Base-by-base conservation (phyloP, 64 coral and sea anemone genomes). In the Pocillopora verrucosa region DNA sequence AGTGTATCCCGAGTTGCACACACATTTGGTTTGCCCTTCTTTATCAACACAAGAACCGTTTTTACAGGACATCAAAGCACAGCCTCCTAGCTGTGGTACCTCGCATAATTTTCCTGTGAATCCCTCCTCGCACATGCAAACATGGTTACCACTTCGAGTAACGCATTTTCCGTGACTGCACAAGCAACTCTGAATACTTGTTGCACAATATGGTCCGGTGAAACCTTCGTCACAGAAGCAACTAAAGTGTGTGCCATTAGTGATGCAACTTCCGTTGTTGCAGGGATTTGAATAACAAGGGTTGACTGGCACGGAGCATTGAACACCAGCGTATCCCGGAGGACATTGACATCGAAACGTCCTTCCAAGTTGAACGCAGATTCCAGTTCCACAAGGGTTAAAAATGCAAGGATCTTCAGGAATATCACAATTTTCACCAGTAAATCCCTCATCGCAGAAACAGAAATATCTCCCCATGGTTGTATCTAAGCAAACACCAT, bases 121-220 rank as follows among this genome's bases (percentile, higher is more conserved):
- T 45, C 86, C 78, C 36, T 61, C 63, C 22, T 80, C 4, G 58
- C 91, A 93, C 25, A 56, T 38, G 78, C 91, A 92, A 80, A 58
- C 7, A 62, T 35, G 82, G 22, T 76, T 69, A 17, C 58, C 37
- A 20, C 0, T 34, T 14, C 65, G 56, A 65, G 62, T 36, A 16
- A 96, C 6, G 58, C 92, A 98, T n/a, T 17, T 75, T 17, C 90
- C 96, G 63, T 92, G 78, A 61, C 24, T 60, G 80, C 90, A 98
- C 16, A 58, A 30, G 76, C 86, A 89, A 9, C 59, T 62, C 58
- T 92, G 34, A 30, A 96, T 61, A 19, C 34, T 34, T 12, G 58
- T 81, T 17, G 89, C 90, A 63, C 94, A 96, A 9, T 37, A 68
- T 24, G 5, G 19, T 30, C 94, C 94, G n/a, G 63, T 86, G 11